These are phyloP conservation scores for Synergus umbraculus DNA, from an alignment of 2,888 invertebrate species.

Conservation along the genomic window DNA sequence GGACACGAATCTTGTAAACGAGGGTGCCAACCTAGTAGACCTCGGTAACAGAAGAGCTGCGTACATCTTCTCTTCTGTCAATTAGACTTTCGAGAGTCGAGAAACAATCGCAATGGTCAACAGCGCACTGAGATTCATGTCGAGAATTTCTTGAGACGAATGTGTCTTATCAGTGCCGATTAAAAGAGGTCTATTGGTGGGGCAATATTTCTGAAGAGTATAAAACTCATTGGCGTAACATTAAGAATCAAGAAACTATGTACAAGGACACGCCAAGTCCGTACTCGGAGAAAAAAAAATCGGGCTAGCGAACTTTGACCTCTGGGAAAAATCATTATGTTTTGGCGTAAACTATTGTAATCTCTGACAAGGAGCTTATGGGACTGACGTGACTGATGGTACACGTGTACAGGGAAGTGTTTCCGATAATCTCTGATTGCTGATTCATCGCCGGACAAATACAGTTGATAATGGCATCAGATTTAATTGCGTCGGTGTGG, in stretches of 20 bases:
- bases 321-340: slow-evolving; percentile 46
- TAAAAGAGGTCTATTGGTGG: slow-evolving; percentile 39
- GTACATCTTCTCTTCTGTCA: slow-evolving; percentile 62
- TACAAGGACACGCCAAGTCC: slow-evolving; percentile 56
- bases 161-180: slow-evolving; percentile 56
- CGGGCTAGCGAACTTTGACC: slow-evolving; percentile 58
- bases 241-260: slow-evolving; percentile 7
- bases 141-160: slow-evolving; percentile 51
- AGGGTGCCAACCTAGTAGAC: slow-evolving; percentile 53
- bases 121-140: slow-evolving; percentile 56
- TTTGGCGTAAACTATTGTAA: slow-evolving; percentile 9
- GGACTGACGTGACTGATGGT: slow-evolving; percentile 6
- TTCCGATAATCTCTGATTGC: slow-evolving; percentile 40
- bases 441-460: slow-evolving; percentile 37
- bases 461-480: slow-evolving; percentile 24
- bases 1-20: slow-evolving; percentile 50
- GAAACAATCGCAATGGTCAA: slow-evolving; percentile 57
- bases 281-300: slow-evolving; percentile 19
- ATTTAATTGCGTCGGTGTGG: slow-evolving; percentile 33
- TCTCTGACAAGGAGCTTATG: slow-evolving; percentile 28
- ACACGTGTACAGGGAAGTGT: slow-evolving; percentile 31
- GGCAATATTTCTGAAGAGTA: slow-evolving; percentile 22
- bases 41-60: slow-evolving; percentile 62
- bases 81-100: slow-evolving; percentile 50
- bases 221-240: slow-evolving; percentile 42